Base-by-base conservation (phyloP, 2,888 invertebrate genomes). In the Lycocerus yunnanus region DNA sequence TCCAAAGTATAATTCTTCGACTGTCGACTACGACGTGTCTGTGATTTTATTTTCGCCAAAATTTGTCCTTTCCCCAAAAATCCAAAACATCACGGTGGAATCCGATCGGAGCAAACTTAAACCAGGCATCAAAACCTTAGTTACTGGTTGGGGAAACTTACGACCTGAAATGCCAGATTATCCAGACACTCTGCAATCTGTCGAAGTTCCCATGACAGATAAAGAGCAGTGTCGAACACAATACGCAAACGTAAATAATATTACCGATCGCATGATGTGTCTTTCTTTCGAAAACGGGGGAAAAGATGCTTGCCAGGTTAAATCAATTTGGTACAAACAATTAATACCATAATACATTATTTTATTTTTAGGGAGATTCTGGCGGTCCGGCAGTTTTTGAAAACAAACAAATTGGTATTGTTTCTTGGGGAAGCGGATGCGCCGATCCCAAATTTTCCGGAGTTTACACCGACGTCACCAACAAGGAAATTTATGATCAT, bases 361-460 rank as follows among this genome's bases (percentile, higher is more conserved):
- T n/a, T n/a, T n/a, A n/a, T n/a, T n/a, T 20, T 13, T 18, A 70
- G 65, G 70, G 70, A 15, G 70, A 70, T 58, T 70, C 70, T 65
- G 70, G 70, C 43, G 65, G 70, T 15, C 70, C 70, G 11, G 20
- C 65, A 15, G 58, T 21, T 13, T 43, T 65, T 11, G 58, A 43
- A 10, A 58, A 58, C 20, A 70, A 15, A n/a, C 21, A 65, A 8
- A 58, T 15, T 5, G 70, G 70, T 15, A n/a, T 66, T 8, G 65
- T 65, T 4, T 70, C 70, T 18, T 63, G 70, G 70, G 70, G 70
- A n/a, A 9, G 8, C 13, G 65, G 65, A 18, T 70, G 70, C 18
- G 65, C 59, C 11, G 9, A 15, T 10, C 65, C 58, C 1, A 14
- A n/a, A 8, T 6, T 14, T 15, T 15, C 27, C 16, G 65, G 70